Evolutionary conservation across 2,113 vertebrate genomes (phyloP).

Genomic region (Carassius auratus): DNA sequence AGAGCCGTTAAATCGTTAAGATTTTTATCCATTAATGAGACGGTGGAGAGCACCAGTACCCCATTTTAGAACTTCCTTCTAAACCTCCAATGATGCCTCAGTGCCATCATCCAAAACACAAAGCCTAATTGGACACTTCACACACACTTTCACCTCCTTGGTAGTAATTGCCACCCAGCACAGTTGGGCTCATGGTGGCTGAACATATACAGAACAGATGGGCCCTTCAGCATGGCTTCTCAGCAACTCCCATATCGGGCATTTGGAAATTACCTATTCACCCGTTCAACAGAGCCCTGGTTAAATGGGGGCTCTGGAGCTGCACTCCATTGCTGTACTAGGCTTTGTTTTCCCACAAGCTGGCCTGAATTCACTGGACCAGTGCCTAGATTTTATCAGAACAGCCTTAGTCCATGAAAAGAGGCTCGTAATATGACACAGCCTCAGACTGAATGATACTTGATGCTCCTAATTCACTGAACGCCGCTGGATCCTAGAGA

Average conservation of each 20-base stretch:
- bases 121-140: constrained; percentile 55
- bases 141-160: constrained; percentile 58
- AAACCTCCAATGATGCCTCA: constrained; percentile 51
- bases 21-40: constrained; percentile 38
- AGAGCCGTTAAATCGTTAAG: constrained; percentile 18
- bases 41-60: constrained; percentile 13
- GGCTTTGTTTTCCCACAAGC: constrained; percentile 30
- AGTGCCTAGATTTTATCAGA: constrained; percentile 33
- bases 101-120: constrained; percentile 47
- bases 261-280: constrained; percentile 51
- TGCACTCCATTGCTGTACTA: not conserved
- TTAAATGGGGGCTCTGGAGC: constrained; percentile 48
- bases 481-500: not conserved
- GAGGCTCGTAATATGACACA: constrained; percentile 6
- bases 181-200: constrained; percentile 51
- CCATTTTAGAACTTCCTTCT: constrained; percentile 49
- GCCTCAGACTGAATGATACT: constrained; percentile 8
- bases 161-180: constrained; percentile 58
- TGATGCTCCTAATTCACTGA: constrained; percentile 12
- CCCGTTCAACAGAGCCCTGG: constrained; percentile 43
- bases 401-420: constrained; percentile 6
- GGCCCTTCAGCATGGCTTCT: constrained; percentile 50
- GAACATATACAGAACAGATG: constrained; percentile 54
- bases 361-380: constrained; percentile 17
- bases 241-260: constrained; percentile 19